A percentile compares a stretch with the other conserved stretches of the same genome.
Evolutionary conservation across 1,140 invertebrate species (phyloP).

Genomic region (Oryctes rhinoceros): DNA sequence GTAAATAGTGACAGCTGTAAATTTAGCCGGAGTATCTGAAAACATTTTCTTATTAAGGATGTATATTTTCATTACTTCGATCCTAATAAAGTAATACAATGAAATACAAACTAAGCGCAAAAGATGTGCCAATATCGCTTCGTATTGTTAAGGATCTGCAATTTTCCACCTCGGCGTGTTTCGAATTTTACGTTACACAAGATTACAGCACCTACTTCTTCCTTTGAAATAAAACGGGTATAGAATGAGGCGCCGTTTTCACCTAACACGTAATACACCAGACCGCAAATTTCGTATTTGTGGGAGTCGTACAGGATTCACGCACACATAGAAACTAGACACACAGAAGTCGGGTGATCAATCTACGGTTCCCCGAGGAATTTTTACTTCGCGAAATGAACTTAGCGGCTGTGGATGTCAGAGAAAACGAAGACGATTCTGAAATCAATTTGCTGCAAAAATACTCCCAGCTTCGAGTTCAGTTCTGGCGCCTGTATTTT

Average conservation of each 20-base stretch:
- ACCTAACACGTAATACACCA: not conserved
- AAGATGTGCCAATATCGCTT: too few relatives aligned
- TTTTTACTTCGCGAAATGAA: constrained; percentile 16
- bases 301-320: not conserved
- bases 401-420: not conserved
- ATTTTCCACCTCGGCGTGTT: too few relatives aligned
- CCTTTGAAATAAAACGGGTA: too few relatives aligned
- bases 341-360: not conserved
- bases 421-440: constrained; percentile 12
- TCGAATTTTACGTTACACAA: too few relatives aligned
- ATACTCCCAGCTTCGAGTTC: not conserved
- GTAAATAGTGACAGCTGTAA: too few relatives aligned
- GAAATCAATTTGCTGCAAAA: not conserved
- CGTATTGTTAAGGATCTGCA: too few relatives aligned
- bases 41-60: too few relatives aligned
- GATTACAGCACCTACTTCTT: too few relatives aligned
- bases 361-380: constrained; percentile 8
- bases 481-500: not conserved
- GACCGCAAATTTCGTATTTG: not conserved
- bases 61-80: too few relatives aligned
- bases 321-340: not conserved
- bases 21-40: too few relatives aligned
- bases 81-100: too few relatives aligned
- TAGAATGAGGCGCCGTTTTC: not conserved
- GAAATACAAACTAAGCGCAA: too few relatives aligned